These are phyloP conservation scores for Cliona cf. orientalis DNA, from an alignment of 37 sponge, comb jelly and placozoan species.

Conservation along the genomic window DNA sequence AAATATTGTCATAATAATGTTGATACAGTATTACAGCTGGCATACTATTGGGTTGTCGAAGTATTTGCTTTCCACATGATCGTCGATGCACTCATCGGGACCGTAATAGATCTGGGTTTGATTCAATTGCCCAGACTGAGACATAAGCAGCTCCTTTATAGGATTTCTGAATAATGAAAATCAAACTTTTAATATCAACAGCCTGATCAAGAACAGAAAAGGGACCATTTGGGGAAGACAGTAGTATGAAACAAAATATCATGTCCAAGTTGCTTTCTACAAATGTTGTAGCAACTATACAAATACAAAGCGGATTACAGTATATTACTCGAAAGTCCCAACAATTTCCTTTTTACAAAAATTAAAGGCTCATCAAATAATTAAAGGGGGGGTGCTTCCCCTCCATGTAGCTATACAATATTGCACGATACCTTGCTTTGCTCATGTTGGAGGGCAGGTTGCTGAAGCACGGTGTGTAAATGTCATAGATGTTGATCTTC, in stretches of 20 bases:
- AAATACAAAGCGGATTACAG: not conserved
- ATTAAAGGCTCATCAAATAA: not conserved
- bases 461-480: conserved; percentile 57
- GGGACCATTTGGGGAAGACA: too few species aligned
- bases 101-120: too few species aligned
- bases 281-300: not conserved
- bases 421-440: conserved; percentile 9
- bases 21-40: not conserved
- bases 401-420: too few species aligned
- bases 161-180: too few species aligned
- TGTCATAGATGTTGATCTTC: conserved; percentile 69
- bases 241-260: too few species aligned
- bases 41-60: conserved; percentile 50
- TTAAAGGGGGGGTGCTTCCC: not conserved
- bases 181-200: too few species aligned
- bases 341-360: not conserved
- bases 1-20: too few species aligned
- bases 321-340: not conserved
- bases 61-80: conserved; percentile 49
- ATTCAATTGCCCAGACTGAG: too few species aligned
- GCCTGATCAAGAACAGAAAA: too few species aligned
- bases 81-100: conserved; percentile 67
- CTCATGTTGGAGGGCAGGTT: conserved; percentile 5
- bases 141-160: conserved; percentile 28
- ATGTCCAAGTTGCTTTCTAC: too few species aligned